phyloP scores from a whole-genome alignment of 1,140 invertebrate species.

The Cecropterus lyciades region DNA sequence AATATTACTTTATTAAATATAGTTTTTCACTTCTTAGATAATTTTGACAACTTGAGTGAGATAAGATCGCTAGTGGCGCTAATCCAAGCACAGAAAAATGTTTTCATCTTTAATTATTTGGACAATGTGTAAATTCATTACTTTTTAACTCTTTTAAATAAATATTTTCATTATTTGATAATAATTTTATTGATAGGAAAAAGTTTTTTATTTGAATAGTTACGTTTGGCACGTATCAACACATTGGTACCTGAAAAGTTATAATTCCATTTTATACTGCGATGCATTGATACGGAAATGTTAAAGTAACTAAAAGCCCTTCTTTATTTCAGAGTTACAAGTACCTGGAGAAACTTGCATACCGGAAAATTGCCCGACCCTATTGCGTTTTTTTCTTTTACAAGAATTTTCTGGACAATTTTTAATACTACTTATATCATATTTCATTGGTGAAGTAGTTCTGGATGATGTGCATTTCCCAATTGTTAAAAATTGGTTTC shows the following conservation, averaged over 20 bases:
- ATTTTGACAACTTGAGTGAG: no score
- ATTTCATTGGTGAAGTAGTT: slow-evolving; percentile 37
- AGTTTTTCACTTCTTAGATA: no score
- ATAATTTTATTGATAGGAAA: slow-evolving; percentile 34
- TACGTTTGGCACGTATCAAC: not conserved
- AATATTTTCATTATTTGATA: slow-evolving; percentile 20
- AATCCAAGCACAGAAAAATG: no score
- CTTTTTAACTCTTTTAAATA: no score
- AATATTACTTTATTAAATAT: no score
- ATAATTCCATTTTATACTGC: no score
- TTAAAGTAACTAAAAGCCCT: no score
- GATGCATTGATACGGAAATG: no score
- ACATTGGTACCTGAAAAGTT: slow-evolving; percentile 22
- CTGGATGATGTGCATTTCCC: slow-evolving; percentile 36
- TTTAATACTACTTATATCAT: not conserved
- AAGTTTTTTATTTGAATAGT: slow-evolving; percentile 21
- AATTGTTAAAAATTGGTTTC: not conserved
- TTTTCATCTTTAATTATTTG: no score
- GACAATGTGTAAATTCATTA: no score
- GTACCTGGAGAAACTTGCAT: not conserved
- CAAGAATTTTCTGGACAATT: not conserved
- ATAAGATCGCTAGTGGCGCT: no score
- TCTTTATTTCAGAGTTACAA: no score
- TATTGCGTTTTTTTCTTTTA: slow-evolving; percentile 1
- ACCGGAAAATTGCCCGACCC: not conserved